phyloP scores from a whole-genome alignment of 1,140 invertebrate genomes.

The Venturia canescens region DNA sequence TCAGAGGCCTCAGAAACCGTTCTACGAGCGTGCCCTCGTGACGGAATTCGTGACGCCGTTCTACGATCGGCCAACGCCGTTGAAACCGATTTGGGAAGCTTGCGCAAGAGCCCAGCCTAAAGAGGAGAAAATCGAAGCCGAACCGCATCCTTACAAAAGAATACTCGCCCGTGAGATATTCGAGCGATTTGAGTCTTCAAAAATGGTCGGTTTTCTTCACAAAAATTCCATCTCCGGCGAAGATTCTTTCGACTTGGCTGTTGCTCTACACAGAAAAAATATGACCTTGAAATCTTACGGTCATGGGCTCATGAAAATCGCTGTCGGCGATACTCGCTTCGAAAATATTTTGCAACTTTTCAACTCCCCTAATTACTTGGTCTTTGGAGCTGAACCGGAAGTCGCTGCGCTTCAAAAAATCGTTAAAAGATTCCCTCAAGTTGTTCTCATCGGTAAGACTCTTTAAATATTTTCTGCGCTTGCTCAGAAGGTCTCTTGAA shows the following conservation, averaged over 20 bases:
- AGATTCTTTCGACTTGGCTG: slow-evolving; percentile 80
- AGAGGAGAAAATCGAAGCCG: slow-evolving; percentile 54
- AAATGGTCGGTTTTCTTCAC: slow-evolving; percentile 84
- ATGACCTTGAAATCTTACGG: slow-evolving; percentile 83
- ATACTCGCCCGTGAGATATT: slow-evolving; percentile 83
- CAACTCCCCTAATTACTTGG: slow-evolving; percentile 78
- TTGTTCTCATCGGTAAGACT: slow-evolving; percentile 80
- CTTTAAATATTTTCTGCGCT: too few relatives aligned
- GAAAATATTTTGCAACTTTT: slow-evolving; percentile 79
- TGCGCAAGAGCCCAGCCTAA: slow-evolving; percentile 60
- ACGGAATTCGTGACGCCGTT: slow-evolving; percentile 81
- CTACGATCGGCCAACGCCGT: slow-evolving; percentile 73
- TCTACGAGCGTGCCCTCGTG: slow-evolving; percentile 81
- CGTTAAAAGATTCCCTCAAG: slow-evolving; percentile 80
- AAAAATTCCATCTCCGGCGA: slow-evolving; percentile 81
- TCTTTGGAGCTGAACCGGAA: slow-evolving; percentile 81
- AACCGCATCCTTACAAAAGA: slow-evolving; percentile 82
- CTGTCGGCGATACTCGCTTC: slow-evolving; percentile 80
- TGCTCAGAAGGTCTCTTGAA: too few relatives aligned
- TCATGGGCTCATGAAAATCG: slow-evolving; percentile 78
- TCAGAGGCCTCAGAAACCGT: slow-evolving; percentile 82
- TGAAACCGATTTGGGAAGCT: slow-evolving; percentile 64
- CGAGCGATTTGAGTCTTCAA: slow-evolving; percentile 83
- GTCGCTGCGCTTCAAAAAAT: slow-evolving; percentile 79
- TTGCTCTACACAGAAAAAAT: slow-evolving; percentile 79